These are phyloP conservation scores for Andrena cerasifolii DNA, from an alignment of 1,140 invertebrate species.

Conservation along the genomic window DNA sequence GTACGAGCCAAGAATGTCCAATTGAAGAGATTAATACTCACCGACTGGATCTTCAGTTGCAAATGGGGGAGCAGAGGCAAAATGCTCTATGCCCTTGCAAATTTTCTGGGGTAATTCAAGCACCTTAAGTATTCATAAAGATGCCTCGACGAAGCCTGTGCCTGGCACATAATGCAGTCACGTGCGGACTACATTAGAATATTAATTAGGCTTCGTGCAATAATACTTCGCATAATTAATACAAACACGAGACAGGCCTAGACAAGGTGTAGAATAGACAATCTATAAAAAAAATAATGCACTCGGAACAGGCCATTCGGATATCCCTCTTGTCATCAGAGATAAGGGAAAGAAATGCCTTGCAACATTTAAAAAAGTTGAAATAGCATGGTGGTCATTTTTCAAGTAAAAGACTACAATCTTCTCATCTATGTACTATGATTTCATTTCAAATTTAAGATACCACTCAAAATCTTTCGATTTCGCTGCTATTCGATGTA, in stretches of 20 bases:
- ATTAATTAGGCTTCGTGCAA: background rate
- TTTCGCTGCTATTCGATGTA: too few species aligned
- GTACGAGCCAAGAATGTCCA: conserved; percentile 72
- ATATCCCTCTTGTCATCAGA: too few species aligned
- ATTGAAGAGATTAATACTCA: conserved; percentile 74
- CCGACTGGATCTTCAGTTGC: conserved; percentile 77
- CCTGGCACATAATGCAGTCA: background rate
- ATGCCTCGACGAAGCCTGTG: background rate
- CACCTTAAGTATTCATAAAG: background rate
- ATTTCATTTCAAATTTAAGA: too few species aligned
- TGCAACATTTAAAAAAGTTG: too few species aligned
- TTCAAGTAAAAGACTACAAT: too few species aligned
- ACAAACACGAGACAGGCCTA: background rate
- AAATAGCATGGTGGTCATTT: too few species aligned
- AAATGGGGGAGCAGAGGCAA: conserved; percentile 76
- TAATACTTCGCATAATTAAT: background rate
- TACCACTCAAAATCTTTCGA: too few species aligned
- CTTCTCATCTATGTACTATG: too few species aligned
- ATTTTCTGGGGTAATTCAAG: conserved; percentile 72
- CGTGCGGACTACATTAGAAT: background rate
- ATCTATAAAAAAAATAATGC: too few species aligned
- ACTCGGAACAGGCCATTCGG: too few species aligned
- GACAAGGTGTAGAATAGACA: too few species aligned
- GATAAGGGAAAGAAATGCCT: too few species aligned
- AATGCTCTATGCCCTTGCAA: conserved; percentile 74